These are phyloP conservation scores for Belonocnema kinseyi DNA, from an alignment of 1,140 invertebrate genomes.

Conservation along the genomic window DNA sequence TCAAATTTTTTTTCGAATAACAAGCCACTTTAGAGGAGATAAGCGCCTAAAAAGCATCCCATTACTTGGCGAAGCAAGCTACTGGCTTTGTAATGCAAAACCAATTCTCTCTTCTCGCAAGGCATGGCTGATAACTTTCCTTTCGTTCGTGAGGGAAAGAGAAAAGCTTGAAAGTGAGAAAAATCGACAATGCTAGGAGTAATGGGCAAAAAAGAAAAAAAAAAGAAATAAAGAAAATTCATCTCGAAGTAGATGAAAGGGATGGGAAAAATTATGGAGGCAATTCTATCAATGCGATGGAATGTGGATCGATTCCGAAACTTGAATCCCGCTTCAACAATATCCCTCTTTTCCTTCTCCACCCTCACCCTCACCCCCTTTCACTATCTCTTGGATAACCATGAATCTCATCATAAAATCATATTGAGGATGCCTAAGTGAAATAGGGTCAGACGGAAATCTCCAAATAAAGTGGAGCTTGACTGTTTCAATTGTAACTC, in stretches of 20 bases:
- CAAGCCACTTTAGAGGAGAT: constrained; percentile 32
- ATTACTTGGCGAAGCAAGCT: constrained; percentile 50
- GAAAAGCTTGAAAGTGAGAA: not conserved
- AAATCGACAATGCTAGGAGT: not conserved
- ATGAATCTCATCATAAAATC: constrained; percentile 15
- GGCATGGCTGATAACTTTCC: constrained; percentile 32
- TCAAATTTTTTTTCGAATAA: constrained; percentile 6
- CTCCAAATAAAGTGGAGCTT: not conserved
- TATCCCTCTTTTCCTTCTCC: not conserved
- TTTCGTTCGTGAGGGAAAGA: constrained; percentile 30
- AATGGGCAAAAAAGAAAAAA: constrained; percentile 4
- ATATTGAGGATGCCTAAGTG: not conserved
- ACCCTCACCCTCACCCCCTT: not conserved
- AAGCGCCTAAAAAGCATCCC: constrained; percentile 49
- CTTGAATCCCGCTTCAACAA: constrained; percentile 13
- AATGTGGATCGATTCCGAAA: constrained; percentile 41
- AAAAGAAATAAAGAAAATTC: constrained; percentile 35
- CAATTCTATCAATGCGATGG: constrained; percentile 43
- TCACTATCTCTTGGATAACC: not conserved
- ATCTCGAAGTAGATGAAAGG: constrained; percentile 47
- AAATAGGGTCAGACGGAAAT: not conserved
- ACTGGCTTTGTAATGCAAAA: constrained; percentile 54
- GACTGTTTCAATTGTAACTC: not conserved
- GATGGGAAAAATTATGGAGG: constrained; percentile 48
- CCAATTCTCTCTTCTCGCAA: constrained; percentile 42